A percentile compares a stretch with the other conserved stretches of the same genome.
phyloP scores from a whole-genome alignment of 2,113 vertebrate species.

The Hemiprocne comata region DNA sequence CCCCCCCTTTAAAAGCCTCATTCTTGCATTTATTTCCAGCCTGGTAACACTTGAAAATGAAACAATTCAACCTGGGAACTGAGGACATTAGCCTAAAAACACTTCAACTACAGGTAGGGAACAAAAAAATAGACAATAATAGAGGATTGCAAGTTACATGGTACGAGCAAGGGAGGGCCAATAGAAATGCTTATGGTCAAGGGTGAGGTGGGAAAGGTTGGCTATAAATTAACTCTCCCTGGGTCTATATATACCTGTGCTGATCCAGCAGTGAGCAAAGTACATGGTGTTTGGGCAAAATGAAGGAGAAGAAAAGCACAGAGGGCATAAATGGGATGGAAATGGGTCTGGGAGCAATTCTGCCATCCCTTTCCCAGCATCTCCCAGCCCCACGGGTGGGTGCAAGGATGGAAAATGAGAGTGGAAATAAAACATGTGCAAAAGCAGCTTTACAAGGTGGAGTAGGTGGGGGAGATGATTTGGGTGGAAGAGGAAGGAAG shows the following conservation, averaged over 20 bases:
- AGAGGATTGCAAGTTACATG: neutral
- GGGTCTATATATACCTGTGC: neutral
- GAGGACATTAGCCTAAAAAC: neutral
- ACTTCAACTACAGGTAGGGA: neutral
- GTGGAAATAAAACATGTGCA: neutral
- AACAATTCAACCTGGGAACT: neutral
- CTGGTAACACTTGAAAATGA: neutral
- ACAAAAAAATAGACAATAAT: neutral
- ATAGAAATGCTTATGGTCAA: neutral
- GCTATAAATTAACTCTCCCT: neutral
- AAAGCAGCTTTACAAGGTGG: accelerated
- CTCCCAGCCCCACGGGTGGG: accelerated
- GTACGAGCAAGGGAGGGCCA: neutral
- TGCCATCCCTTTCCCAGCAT: accelerated
- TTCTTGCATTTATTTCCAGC: neutral
- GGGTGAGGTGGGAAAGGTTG: neutral
- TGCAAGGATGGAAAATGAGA: neutral
- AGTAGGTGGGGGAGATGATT: neutral
- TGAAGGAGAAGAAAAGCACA: neutral
- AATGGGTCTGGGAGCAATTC: accelerated
- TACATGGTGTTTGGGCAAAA: accelerated
- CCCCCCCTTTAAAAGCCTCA: neutral
- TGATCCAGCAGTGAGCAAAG: neutral
- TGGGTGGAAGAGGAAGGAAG: accelerated
- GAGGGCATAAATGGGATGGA: neutral